These are phyloP conservation scores for Thunnus thynnus DNA, from an alignment of 2,113 vertebrate species.

Conservation along the genomic window DNA sequence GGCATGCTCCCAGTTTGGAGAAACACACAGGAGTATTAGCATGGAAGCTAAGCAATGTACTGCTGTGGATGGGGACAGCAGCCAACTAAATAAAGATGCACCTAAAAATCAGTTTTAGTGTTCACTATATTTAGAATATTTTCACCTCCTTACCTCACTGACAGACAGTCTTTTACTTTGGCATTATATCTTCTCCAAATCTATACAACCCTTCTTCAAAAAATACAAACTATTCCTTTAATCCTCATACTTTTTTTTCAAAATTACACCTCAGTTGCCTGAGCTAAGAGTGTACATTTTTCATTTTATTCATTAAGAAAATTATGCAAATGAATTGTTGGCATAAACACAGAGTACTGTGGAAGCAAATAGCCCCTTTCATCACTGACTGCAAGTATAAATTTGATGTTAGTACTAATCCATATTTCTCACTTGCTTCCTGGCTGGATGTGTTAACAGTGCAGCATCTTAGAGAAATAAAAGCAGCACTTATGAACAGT, in stretches of 20 bases:
- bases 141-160: too few relatives aligned
- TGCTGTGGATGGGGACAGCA: not conserved
- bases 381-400: slow-evolving; percentile 33
- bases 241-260: not conserved
- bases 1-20: too few relatives aligned
- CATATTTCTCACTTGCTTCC: not conserved
- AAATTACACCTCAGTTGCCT: not conserved
- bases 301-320: slow-evolving; percentile 45
- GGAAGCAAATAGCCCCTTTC: slow-evolving; percentile 41
- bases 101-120: too few relatives aligned
- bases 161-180: too few relatives aligned
- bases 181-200: too few relatives aligned
- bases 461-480: slow-evolving; percentile 4
- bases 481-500: not conserved
- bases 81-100: too few relatives aligned
- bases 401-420: slow-evolving; percentile 14
- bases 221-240: not conserved
- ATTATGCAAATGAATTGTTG: slow-evolving; percentile 62
- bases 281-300: slow-evolving; percentile 17
- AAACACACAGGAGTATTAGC: too few relatives aligned
- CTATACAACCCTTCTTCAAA: too few relatives aligned
- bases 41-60: too few relatives aligned
- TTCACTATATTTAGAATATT: too few relatives aligned
- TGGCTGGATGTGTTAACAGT: slow-evolving; percentile 47
- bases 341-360: slow-evolving; percentile 21